Evolutionary conservation across 2,888 invertebrate species (phyloP).

Genomic region (Exocentrus adspersus): DNA sequence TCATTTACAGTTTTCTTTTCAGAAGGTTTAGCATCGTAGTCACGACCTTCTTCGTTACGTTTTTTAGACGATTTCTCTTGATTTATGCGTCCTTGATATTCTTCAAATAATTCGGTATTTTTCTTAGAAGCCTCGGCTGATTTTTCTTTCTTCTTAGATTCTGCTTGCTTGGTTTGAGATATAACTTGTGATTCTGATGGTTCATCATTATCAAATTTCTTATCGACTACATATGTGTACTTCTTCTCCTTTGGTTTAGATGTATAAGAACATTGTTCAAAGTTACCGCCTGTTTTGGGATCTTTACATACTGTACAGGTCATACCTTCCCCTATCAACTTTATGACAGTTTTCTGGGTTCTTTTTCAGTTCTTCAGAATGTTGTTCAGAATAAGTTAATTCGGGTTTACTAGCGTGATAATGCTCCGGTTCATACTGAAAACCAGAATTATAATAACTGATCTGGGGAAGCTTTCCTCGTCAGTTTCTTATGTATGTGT

Average conservation of each 20-base stretch:
- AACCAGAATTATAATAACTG: conserved; percentile 63
- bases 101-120: conserved; percentile 38
- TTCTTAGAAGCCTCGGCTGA: conserved; percentile 55
- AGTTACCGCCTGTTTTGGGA: conserved; percentile 78
- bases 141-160: neutral
- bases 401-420: conserved; percentile 37
- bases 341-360: conserved; percentile 74
- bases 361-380: conserved; percentile 69
- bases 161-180: conserved; percentile 15
- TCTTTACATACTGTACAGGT: conserved; percentile 80
- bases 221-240: conserved; percentile 74
- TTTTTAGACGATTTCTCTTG: conserved; percentile 35
- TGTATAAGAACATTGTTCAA: conserved; percentile 83
- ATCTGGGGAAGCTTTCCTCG: conserved; percentile 62
- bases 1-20: conserved; percentile 34
- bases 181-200: conserved; percentile 61
- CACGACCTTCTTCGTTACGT: conserved; percentile 33
- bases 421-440: conserved; percentile 43
- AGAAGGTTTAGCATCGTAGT: conserved; percentile 40
- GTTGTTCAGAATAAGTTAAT: conserved; percentile 69
- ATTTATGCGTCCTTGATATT: conserved; percentile 34
- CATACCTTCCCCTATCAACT: conserved; percentile 72
- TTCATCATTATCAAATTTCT: conserved; percentile 70
- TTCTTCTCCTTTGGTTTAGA: conserved; percentile 77
- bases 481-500: conserved; percentile 65